phyloP scores from a whole-genome alignment of 2,113 vertebrate genomes.

The Zapus hudsonius region DNA sequence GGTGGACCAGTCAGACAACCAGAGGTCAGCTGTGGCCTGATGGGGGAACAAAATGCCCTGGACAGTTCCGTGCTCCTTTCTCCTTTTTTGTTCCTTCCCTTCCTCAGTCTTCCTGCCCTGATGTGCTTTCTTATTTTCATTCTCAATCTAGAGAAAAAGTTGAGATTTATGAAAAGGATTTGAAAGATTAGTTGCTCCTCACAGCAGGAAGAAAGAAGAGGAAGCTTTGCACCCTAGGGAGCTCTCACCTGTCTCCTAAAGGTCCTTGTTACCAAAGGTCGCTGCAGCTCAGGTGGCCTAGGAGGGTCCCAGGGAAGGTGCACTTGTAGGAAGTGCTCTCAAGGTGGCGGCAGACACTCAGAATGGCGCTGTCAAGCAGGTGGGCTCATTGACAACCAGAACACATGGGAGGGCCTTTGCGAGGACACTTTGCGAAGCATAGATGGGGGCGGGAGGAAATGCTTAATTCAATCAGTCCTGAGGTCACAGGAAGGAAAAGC shows the following conservation, averaged over 20 bases:
- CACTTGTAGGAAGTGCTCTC: constrained; percentile 76
- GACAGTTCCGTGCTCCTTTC: too few relatives aligned
- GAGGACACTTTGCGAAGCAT: constrained; percentile 68
- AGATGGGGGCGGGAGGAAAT: constrained; percentile 63
- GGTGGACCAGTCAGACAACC: too few relatives aligned
- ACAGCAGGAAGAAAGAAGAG: not conserved
- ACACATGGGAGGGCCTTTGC: not conserved
- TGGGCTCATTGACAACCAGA: constrained; percentile 79
- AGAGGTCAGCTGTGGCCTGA: too few relatives aligned
- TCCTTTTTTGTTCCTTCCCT: too few relatives aligned
- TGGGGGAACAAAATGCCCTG: too few relatives aligned
- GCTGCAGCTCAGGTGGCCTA: not conserved
- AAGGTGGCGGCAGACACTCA: constrained; percentile 82
- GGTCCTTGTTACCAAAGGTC: not conserved
- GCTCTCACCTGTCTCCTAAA: not conserved
- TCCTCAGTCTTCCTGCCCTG: too few relatives aligned
- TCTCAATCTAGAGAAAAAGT: constrained; percentile 25
- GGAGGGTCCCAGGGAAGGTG: not conserved
- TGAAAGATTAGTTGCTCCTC: not conserved
- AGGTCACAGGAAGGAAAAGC: constrained; percentile 75
- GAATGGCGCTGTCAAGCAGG: constrained; percentile 9
- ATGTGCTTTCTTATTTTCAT: constrained; percentile 10
- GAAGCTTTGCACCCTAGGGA: not conserved
- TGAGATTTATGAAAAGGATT: constrained; percentile 19
- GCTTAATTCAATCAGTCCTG: constrained; percentile 75